phyloP scores from a whole-genome alignment of 92 coral and sea anemone genomes.

The Epizoanthus scotinus region DNA sequence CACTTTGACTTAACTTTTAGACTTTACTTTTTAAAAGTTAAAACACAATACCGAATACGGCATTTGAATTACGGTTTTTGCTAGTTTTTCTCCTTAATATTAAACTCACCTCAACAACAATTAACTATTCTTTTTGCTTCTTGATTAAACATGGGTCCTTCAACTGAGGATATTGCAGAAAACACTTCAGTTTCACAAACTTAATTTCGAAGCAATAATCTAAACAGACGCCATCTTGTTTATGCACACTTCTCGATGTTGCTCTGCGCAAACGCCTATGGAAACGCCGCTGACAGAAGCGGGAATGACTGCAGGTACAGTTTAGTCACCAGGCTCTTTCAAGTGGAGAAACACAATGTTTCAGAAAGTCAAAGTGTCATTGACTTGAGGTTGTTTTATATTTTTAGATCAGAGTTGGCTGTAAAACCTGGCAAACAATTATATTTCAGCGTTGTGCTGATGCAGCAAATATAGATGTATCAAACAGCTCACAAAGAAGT shows the following conservation, averaged over 20 bases:
- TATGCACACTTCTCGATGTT: neutral
- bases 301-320: neutral
- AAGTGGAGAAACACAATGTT: neutral
- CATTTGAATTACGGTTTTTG: no score
- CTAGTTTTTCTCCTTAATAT: neutral
- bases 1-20: no score
- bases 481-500: slow-evolving; percentile 80
- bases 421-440: neutral
- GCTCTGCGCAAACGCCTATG: slow-evolving; percentile 19
- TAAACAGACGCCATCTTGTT: slow-evolving; percentile 28
- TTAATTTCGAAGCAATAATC: slow-evolving; percentile 13
- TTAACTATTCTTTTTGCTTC: neutral
- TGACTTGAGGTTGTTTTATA: neutral
- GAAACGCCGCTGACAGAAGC: slow-evolving; percentile 21
- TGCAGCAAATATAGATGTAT: slow-evolving; percentile 64
- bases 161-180: neutral
- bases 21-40: no score
- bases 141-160: neutral
- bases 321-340: neutral
- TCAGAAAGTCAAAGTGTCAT: neutral
- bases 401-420: no score
- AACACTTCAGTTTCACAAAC: neutral
- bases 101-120: neutral
- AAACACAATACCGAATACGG: no score
- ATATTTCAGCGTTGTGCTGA: neutral